phyloP scores from a whole-genome alignment of 2,888 invertebrate genomes.

The Microchrysa polita region DNA sequence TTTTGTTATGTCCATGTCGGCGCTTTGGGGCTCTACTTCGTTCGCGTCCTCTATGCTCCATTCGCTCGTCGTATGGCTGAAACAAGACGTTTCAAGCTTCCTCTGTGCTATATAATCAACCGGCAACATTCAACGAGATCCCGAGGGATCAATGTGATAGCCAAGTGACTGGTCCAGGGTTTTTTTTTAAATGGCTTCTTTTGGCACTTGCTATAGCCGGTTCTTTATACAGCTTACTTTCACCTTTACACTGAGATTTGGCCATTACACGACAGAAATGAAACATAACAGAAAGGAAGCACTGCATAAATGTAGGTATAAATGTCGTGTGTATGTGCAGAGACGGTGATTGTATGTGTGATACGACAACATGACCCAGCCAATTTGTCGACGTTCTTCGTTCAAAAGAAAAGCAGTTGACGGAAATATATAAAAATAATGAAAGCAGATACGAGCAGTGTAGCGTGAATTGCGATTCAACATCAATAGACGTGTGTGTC shows the following conservation, averaged over 20 bases:
- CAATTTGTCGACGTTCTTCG: too few species aligned
- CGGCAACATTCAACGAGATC: constrained; percentile 4
- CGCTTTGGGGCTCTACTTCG: background rate
- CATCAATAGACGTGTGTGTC: too few species aligned
- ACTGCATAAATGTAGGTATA: too few species aligned
- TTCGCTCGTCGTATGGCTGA: background rate
- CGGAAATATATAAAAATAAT: too few species aligned
- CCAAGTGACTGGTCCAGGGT: constrained; percentile 5
- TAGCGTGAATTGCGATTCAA: too few species aligned
- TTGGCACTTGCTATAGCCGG: constrained; percentile 3
- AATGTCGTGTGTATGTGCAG: too few species aligned
- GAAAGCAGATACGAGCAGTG: too few species aligned
- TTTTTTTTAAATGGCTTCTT: constrained; percentile 21
- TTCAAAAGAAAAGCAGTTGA: too few species aligned
- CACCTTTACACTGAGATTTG: constrained; percentile 35
- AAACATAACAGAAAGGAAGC: too few species aligned
- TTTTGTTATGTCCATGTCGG: background rate
- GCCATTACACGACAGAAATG: background rate
- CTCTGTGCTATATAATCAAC: constrained; percentile 28
- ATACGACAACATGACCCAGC: too few species aligned
- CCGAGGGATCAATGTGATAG: constrained; percentile 33
- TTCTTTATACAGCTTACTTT: constrained; percentile 13
- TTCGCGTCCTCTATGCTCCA: background rate
- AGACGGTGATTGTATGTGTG: too few species aligned
- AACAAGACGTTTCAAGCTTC: constrained; percentile 4